Evolutionary conservation across 1,140 invertebrate genomes (phyloP).

Genomic region (Tetraneura akinire): DNA sequence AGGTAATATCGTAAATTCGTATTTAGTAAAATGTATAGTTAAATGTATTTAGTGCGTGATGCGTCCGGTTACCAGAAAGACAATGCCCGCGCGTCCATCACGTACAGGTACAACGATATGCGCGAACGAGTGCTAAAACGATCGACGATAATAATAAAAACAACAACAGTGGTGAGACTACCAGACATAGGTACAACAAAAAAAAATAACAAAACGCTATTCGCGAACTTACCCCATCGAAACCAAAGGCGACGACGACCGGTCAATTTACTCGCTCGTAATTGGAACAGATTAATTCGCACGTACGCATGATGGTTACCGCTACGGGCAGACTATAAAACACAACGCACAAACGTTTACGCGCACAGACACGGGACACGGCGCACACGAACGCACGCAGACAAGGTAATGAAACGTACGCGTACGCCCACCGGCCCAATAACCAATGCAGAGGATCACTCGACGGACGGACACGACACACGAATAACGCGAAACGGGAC

Average conservation of each 20-base stretch:
- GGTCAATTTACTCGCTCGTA: background rate
- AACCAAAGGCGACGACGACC: background rate
- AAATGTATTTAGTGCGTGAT: too few relatives aligned
- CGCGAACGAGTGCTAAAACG: background rate
- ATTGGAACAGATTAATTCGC: conserved; percentile 27
- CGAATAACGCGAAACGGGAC: background rate
- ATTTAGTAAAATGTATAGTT: too few relatives aligned
- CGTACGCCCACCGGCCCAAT: conserved; percentile 2
- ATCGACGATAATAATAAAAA: background rate
- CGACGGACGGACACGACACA: background rate
- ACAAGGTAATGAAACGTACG: conserved; percentile 1
- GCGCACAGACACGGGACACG: background rate
- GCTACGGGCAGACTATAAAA: conserved; percentile 5
- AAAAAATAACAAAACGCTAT: background rate
- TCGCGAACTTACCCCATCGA: background rate
- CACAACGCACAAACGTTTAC: background rate
- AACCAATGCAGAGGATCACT: background rate
- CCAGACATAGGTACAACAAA: too few relatives aligned
- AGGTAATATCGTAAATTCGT: too few relatives aligned
- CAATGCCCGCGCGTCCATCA: too few relatives aligned
- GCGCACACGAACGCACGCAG: background rate
- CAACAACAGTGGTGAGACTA: background rate
- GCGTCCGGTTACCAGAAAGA: too few relatives aligned
- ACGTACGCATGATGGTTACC: conserved; percentile 9
- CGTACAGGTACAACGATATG: too few relatives aligned